Conservation (phyloP, 1,140 invertebrate genomes). For the Riptortus pedestris region DNA sequence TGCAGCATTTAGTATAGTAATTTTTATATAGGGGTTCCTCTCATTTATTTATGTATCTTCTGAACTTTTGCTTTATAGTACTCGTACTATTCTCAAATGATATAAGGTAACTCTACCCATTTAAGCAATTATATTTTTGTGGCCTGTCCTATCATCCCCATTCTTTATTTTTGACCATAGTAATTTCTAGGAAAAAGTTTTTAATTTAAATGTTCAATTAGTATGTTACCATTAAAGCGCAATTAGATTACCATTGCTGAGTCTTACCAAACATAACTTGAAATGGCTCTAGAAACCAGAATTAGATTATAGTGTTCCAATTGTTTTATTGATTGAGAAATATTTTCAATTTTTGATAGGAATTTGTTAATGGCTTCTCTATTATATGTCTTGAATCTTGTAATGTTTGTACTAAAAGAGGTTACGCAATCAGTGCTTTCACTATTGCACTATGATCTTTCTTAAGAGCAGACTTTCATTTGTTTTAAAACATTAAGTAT, state of each 20-base stretch:
- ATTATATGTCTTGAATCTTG: not conserved
- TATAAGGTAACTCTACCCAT: no score
- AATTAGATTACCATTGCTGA: not conserved
- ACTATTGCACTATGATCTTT: not conserved
- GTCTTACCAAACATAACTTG: not conserved
- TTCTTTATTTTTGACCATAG: no score
- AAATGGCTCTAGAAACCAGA: not conserved
- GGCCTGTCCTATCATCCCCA: no score
- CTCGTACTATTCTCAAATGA: no score
- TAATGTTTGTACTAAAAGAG: not conserved
- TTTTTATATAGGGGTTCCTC: no score
- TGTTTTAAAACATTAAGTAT: not conserved
- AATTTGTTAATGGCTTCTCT: not conserved
- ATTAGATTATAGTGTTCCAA: not conserved
- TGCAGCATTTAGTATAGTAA: no score
- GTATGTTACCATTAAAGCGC: no score
- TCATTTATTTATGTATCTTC: no score
- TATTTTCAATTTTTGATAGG: not conserved
- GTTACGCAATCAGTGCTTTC: conserved; percentile 6
- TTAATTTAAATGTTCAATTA: no score
- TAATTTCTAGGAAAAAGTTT: no score
- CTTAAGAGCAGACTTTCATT: not conserved
- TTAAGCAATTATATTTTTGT: no score
- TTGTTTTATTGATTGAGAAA: not conserved
- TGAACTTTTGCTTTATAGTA: no score